Evolutionary conservation across 2,888 invertebrate species (phyloP).

Genomic region (Acanthosoma haemorrhoidale): DNA sequence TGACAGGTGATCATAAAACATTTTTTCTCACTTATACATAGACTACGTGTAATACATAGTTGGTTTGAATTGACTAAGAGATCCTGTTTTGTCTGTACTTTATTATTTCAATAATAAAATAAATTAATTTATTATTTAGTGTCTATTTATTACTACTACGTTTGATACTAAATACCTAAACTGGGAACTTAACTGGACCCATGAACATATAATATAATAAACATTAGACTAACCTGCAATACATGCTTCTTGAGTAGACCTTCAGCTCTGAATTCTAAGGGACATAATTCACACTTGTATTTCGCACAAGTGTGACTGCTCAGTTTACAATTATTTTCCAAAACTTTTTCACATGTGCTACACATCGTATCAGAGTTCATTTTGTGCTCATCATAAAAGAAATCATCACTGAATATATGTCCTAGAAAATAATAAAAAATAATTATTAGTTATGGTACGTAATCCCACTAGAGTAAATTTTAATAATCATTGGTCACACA

Average conservation of each 20-base stretch:
- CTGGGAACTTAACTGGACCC: too few species aligned
- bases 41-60: too few species aligned
- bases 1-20: too few species aligned
- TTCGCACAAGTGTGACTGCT: not conserved
- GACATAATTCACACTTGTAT: not conserved
- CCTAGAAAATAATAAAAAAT: too few species aligned
- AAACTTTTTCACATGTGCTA: not conserved
- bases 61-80: too few species aligned
- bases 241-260: not conserved
- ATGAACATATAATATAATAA: too few species aligned
- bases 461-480: too few species aligned
- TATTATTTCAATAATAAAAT: not conserved
- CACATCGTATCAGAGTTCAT: not conserved
- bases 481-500: too few species aligned
- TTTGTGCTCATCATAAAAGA: constrained; percentile 13
- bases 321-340: not conserved
- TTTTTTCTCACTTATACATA: too few species aligned
- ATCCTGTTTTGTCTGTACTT: not conserved
- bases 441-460: too few species aligned
- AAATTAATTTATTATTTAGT: not conserved
- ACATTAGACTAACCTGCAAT: not conserved
- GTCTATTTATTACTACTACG: not conserved
- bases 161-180: too few species aligned
- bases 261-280: not conserved
- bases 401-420: not conserved